These are phyloP conservation scores for Myrmophylax atrothorax DNA, from an alignment of 2,113 vertebrate species.

Conservation along the genomic window DNA sequence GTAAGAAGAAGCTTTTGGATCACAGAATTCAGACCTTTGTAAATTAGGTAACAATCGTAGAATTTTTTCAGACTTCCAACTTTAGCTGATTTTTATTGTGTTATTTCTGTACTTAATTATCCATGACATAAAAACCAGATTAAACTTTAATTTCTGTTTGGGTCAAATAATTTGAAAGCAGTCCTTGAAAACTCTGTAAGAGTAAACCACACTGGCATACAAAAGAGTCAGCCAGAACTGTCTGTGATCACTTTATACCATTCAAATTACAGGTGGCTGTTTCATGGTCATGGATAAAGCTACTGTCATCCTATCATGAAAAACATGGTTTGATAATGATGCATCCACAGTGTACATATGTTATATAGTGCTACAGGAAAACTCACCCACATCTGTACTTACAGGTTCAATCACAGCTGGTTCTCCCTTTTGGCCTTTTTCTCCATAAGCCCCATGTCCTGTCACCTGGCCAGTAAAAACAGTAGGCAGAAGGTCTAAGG, in stretches of 20 bases:
- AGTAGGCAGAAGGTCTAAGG: not conserved
- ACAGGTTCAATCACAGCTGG: slow-evolving; percentile 96
- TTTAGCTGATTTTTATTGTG: not conserved
- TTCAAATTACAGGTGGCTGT: not conserved
- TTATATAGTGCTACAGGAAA: not conserved
- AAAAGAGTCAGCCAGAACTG: not conserved
- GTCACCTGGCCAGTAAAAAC: slow-evolving; percentile 78
- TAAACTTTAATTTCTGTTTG: not conserved
- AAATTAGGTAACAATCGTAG: not conserved
- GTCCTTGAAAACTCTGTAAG: not conserved
- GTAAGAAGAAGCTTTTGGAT: not conserved
- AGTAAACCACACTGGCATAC: not conserved
- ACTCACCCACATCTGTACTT: slow-evolving; percentile 66
- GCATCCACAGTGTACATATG: not conserved
- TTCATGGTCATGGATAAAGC: not conserved
- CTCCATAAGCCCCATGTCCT: slow-evolving; percentile 81
- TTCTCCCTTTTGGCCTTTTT: slow-evolving; percentile 96
- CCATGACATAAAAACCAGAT: not conserved
- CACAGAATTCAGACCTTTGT: not conserved
- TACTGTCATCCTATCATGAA: not conserved
- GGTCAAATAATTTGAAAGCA: not conserved
- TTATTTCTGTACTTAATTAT: not conserved
- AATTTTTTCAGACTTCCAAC: not conserved
- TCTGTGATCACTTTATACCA: not conserved
- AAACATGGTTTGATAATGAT: not conserved